These are phyloP conservation scores for Miltochrista miniata DNA, from an alignment of 2,888 invertebrate species.

Conservation along the genomic window DNA sequence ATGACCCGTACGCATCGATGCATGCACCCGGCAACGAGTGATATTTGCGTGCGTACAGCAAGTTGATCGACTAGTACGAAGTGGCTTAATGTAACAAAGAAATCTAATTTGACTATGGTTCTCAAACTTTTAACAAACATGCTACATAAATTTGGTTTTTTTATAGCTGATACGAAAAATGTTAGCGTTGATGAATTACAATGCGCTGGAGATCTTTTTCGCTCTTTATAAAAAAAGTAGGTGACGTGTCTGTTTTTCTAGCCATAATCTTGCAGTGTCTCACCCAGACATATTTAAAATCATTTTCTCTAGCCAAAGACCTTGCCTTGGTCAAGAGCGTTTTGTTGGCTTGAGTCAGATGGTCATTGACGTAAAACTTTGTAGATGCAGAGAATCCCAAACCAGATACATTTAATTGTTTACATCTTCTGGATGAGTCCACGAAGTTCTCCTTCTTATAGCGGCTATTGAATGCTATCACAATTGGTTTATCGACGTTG, in stretches of 20 bases:
- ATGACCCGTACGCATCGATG: too few relatives aligned
- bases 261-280: conserved; percentile 1
- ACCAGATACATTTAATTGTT: too few relatives aligned
- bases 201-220: neutral
- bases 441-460: too few relatives aligned
- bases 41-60: too few relatives aligned
- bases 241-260: neutral
- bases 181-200: too few relatives aligned
- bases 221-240: neutral
- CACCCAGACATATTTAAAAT: conserved; percentile 2
- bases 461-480: too few relatives aligned
- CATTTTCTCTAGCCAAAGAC: neutral
- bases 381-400: neutral
- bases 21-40: too few relatives aligned
- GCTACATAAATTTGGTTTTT: neutral
- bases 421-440: too few relatives aligned
- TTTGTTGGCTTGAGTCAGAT: neutral
- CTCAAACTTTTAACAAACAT: neutral
- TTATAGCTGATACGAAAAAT: neutral
- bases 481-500: too few relatives aligned
- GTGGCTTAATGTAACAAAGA: neutral
- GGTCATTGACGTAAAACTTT: neutral
- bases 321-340: neutral
- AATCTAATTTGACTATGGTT: neutral
- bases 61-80: neutral